Conservation (phyloP, 1,140 invertebrate genomes). For the Zaprionus camerounensis region DNA sequence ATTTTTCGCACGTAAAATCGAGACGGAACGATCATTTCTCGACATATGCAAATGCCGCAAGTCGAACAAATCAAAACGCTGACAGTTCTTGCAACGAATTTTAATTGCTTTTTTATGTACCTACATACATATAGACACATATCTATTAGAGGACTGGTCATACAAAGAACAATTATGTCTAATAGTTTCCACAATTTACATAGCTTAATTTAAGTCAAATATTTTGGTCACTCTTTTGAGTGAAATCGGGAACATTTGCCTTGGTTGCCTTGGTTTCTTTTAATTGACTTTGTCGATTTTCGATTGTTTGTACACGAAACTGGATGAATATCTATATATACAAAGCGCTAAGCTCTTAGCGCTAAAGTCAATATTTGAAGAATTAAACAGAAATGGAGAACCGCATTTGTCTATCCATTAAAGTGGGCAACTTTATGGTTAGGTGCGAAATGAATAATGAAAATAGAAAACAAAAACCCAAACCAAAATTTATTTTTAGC, state of each 20-base stretch:
- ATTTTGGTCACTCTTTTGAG: slow-evolving; percentile 37
- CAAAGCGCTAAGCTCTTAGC: slow-evolving; percentile 53
- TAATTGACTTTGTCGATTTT: slow-evolving; percentile 55
- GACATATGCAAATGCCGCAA: slow-evolving; percentile 70
- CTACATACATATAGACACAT: slow-evolving; percentile 7
- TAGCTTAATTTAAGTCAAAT: slow-evolving; percentile 71
- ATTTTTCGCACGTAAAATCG: slow-evolving; percentile 67
- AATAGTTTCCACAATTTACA: slow-evolving; percentile 61
- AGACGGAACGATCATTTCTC: slow-evolving; percentile 52
- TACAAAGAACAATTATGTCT: slow-evolving; percentile 35
- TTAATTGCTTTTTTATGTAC: slow-evolving; percentile 59
- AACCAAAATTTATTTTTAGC: slow-evolving; percentile 49
- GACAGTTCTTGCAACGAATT: slow-evolving; percentile 50
- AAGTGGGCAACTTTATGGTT: slow-evolving; percentile 66
- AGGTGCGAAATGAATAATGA: slow-evolving; percentile 70
- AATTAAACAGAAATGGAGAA: slow-evolving; percentile 31
- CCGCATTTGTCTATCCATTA: slow-evolving; percentile 59
- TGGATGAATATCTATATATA: slow-evolving; percentile 58
- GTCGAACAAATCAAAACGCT: slow-evolving; percentile 74
- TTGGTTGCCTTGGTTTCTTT: slow-evolving; percentile 19
- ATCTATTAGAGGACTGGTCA: slow-evolving; percentile 11
- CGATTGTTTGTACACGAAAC: slow-evolving; percentile 34
- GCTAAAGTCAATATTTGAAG: slow-evolving; percentile 69
- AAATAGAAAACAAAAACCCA: slow-evolving; percentile 15
- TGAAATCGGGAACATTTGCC: slow-evolving; percentile 20